phyloP scores from a whole-genome alignment of 2,113 vertebrate species.

The Scytalopus superciliaris region DNA sequence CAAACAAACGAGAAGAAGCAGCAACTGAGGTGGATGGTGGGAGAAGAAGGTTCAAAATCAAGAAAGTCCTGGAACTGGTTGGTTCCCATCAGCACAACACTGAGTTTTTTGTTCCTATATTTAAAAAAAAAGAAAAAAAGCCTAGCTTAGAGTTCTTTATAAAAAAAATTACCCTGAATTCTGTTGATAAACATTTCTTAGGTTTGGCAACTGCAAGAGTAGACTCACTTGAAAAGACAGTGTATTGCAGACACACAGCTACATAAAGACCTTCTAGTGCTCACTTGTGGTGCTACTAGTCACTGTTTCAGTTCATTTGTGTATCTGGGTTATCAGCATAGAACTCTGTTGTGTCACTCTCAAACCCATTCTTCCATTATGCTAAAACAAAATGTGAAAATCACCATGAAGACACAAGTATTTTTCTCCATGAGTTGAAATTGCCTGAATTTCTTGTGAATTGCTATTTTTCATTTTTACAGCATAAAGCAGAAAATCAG shows the following conservation, averaged over 20 bases:
- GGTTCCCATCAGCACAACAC: background rate
- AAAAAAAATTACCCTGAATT: background rate
- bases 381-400: background rate
- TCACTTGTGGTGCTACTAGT: background rate
- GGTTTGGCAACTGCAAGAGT: background rate
- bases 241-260: background rate
- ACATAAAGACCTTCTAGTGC: background rate
- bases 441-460: background rate
- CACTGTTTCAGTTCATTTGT: background rate
- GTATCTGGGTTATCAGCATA: background rate
- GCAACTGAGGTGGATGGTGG: background rate
- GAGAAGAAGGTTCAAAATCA: background rate
- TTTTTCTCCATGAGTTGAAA: background rate
- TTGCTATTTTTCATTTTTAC: background rate
- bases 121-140: background rate
- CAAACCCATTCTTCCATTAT: background rate
- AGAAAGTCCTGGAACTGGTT: background rate
- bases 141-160: background rate
- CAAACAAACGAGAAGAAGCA: background rate
- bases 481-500: background rate
- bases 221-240: background rate
- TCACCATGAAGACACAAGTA: background rate
- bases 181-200: fast-evolving
- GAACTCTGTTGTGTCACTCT: background rate
- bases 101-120: background rate